phyloP scores from a whole-genome alignment of 2,113 vertebrate genomes.

The Hystrix cristata region DNA sequence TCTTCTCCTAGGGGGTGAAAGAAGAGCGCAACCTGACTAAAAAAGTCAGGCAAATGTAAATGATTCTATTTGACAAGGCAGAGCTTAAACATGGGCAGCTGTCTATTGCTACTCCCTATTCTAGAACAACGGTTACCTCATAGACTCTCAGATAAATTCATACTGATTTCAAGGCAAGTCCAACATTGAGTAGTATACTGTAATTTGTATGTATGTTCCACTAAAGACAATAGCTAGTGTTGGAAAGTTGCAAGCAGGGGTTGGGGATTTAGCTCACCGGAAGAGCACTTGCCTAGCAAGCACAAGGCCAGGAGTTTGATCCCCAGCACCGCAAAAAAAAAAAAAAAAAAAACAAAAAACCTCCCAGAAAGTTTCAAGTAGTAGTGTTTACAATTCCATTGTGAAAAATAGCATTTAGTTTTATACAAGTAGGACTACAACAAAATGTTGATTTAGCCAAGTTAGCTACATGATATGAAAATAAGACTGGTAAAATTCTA shows the following conservation, averaged over 20 bases:
- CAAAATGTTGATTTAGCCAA: background rate
- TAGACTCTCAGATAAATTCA: background rate
- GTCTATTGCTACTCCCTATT: background rate
- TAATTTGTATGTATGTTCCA: background rate
- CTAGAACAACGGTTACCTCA: background rate
- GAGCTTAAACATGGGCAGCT: background rate
- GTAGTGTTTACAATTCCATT: background rate
- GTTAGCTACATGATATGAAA: background rate
- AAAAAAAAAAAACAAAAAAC: too few relatives aligned
- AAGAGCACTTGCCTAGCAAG: background rate
- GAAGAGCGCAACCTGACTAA: background rate
- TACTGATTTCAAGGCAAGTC: background rate
- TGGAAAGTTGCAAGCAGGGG: background rate
- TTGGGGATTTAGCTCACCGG: too few relatives aligned
- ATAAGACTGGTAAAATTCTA: background rate
- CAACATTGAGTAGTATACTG: background rate
- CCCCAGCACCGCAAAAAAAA: too few relatives aligned
- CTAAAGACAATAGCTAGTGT: background rate
- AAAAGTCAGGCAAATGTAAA: background rate
- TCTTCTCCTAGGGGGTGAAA: background rate
- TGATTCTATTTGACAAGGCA: background rate
- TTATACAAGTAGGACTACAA: background rate
- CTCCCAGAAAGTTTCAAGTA: background rate
- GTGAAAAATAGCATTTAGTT: background rate
- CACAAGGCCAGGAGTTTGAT: background rate